Evolutionary conservation across 2,797 vertebrate species (phyloP), one percentile per base, ranked within the genome.

Genomic region (Sebastes taczanowskii): DNA sequence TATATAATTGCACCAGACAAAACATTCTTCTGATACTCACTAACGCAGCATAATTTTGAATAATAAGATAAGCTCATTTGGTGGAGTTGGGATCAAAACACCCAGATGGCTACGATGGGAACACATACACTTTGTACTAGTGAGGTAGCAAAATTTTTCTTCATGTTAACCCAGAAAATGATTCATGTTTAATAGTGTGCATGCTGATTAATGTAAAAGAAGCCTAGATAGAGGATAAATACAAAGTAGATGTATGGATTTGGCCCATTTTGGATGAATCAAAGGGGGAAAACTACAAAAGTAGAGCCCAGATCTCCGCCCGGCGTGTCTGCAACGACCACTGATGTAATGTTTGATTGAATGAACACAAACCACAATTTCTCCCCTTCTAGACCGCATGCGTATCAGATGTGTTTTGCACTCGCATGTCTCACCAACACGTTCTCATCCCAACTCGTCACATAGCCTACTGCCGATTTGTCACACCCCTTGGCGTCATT

Each of bases 1-100:
- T 81, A 87, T 90, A 84, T 93, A 88, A 94, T 93, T 88, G 80
- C 84, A 88, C 71, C 60, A 88, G 83, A 89, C 89, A 86, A 92
- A 91, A 87, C 79, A 88, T 81, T 88, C 75, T 77, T 88, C 73
- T 86, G 88, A 86, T 90, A 72, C 59, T 88, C 71, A 77, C 69
- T 83, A 86, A 84, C 38, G 20, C 81, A 38, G 88, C 80, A 84
- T 88, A 29, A 87, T 89, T 89, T 77, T 79, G 78, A 89, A 90
- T 89, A 88, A 90, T 86, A 75, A 80, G 61, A 85, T 55, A 22
- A 62, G 56, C 71, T 82, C 53, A 71, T 86, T 82, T 81, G 29
- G 64, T 61, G 29, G 25, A 60, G 70, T 32, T 80, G 70, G 53
- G 66, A 82, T 77, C 23, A 66, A 61, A 88, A 85, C 46, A 69